Percentiles rank a stretch among this genome's conserved stretches.
phyloP scores from a whole-genome alignment of 2,113 vertebrate genomes.

The Cyanistes caeruleus region DNA sequence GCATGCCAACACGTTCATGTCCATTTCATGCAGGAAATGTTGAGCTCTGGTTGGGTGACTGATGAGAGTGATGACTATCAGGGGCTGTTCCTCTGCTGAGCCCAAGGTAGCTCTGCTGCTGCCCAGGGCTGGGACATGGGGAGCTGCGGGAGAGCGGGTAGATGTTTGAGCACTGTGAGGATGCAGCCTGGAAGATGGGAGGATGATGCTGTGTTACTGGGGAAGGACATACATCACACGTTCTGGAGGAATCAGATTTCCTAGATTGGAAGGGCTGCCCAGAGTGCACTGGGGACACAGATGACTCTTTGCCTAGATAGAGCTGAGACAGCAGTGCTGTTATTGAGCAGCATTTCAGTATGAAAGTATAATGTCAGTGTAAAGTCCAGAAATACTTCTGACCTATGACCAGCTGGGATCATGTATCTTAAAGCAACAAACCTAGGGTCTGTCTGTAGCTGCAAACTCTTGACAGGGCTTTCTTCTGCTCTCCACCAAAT shows the following conservation, averaged over 20 bases:
- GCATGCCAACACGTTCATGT: rapidly evolving
- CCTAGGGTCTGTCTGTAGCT: neutral
- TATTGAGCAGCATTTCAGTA: constrained; percentile 8
- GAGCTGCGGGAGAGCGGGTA: no score
- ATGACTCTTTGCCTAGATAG: neutral
- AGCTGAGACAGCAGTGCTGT: neutral
- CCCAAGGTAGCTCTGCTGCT: neutral
- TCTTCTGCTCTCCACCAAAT: neutral
- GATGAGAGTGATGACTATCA: neutral
- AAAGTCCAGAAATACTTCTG: constrained; percentile 66
- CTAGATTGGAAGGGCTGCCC: neutral
- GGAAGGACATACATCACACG: rapidly evolving
- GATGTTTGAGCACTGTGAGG: neutral
- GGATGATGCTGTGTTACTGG: neutral
- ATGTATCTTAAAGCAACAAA: constrained; percentile 51
- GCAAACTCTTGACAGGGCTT: neutral
- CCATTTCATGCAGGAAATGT: neutral
- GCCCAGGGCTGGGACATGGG: no score
- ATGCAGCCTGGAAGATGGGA: neutral
- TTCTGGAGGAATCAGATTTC: neutral
- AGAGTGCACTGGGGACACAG: neutral
- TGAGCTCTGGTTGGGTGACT: neutral
- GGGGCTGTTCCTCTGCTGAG: rapidly evolving
- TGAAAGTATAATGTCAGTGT: constrained; percentile 44
- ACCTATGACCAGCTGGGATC: constrained; percentile 47